Evolutionary conservation across 1,140 invertebrate species (phyloP), one percentile per base, ranked within the genome.

Genomic region (Gerris buenoi): DNA sequence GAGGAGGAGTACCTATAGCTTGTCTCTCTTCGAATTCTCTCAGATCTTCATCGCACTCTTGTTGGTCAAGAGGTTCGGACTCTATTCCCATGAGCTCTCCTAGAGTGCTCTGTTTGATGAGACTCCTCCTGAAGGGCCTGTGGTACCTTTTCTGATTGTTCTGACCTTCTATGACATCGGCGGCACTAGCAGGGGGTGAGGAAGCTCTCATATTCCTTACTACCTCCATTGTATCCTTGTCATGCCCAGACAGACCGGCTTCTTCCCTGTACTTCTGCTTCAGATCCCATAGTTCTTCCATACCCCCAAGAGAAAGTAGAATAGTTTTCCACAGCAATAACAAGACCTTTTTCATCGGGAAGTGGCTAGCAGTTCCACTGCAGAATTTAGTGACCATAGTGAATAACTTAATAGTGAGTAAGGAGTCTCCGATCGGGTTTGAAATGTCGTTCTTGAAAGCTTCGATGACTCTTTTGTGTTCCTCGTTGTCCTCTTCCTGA

Each of bases 321-420:
- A 97, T 85, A 1, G 94, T 84, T 81, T 98, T 98, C 96, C 96
- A 98, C 15, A 98, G 76, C 1, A 98, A 77, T n/a, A 98, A 78
- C 27, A 98, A 79, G 65, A 98, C 90, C 81, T 98, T 98, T 77
- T 96, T 97, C 85, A 98, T 97, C 18, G 95, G 95, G 81, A 96
- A 97, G 80, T 97, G 93, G 60, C 94, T 91, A 14, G 92, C 90
- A 57, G 88, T 86, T 0, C 94, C 94, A 74, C 91, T 93, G 79
- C 95, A 98, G 75, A 97, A 95, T 71, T 87, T 84, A 23, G 92
- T 95, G 5, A 97, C 90, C 94, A 98, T 95, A 69, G 88, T 65
- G 61, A 98, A 83, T 66, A 98, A 79, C 74, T 94, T 93, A 1
- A 97, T 86, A 15, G 89, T 86, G 15, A 97, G 77, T 63, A 95